Evolutionary conservation across 2,113 vertebrate genomes (phyloP), one percentile per base, ranked within the genome.

Genomic region (Mixornis gularis): DNA sequence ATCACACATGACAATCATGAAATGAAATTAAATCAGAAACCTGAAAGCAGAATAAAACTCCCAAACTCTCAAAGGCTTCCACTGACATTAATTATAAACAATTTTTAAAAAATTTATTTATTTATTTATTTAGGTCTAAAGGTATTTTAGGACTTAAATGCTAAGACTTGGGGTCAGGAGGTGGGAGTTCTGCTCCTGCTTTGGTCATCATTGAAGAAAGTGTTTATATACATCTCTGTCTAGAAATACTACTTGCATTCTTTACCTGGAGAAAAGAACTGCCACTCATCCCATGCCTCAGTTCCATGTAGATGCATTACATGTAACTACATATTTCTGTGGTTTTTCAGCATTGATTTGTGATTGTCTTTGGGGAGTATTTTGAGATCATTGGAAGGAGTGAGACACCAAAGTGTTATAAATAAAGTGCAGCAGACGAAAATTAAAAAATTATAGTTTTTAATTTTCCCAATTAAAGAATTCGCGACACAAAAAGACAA

Each of bases 1-100:
- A 48, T 52, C 17, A 20, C 3, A 4, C 3, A 4, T 13, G 25
- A 25, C 0, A 2, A 43, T 55, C 11, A 21, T 34, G 19, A 80
- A 24, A n/a, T 83, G 30, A 86, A 83, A 59, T 80, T 17, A 73
- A 41, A 68, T 69, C 12, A 63, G 56, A 69, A 90, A 74, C 16
- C 14, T 80, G 60, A 21, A 79, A 89, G 11, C 12, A 51, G n/a
- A 56, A 17, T 76, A 29, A 60, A 79, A 71, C 12, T 62, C 29
- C 12, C 19, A 68, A 38, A 79, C 12, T 66, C 22, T 56, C 7
- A 18, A 55, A 68, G 17, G 27, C 58, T 92, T 82, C 21, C 18
- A 26, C 5, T 68, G 7, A 21, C 9, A 7, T 44, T 12, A 78
- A n/a, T 56, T 58, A 78, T 21, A 69, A 87, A 48, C 17, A 36